Evolutionary conservation across 2,113 vertebrate genomes (phyloP).

Genomic region (Nothoprocta pentlandii): DNA sequence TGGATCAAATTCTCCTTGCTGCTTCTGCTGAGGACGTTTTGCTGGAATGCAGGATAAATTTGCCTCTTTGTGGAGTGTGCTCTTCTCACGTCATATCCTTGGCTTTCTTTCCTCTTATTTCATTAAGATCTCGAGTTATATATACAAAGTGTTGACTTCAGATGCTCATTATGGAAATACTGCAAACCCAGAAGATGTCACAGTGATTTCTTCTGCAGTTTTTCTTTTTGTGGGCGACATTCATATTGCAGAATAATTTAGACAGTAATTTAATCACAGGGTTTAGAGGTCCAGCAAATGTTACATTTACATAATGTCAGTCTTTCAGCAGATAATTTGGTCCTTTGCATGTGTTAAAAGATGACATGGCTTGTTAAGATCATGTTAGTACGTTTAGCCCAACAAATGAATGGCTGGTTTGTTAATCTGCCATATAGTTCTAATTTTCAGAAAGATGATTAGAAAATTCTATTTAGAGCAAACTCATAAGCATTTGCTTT

Average conservation of each 20-base stretch:
- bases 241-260: constrained; percentile 70
- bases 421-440: constrained; percentile 57
- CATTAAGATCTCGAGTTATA: constrained; percentile 29
- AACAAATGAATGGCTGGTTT: constrained; percentile 54
- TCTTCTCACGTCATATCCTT: background rate
- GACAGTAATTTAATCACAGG: constrained; percentile 74
- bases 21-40: background rate
- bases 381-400: constrained; percentile 52
- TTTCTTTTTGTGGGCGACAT: constrained; percentile 43
- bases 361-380: constrained; percentile 63
- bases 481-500: constrained; percentile 13
- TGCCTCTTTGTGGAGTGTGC: background rate
- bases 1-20: background rate
- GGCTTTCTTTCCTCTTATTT: background rate
- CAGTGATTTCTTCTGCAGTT: constrained; percentile 47
- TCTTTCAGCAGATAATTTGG: constrained; percentile 73
- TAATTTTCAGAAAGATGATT: constrained; percentile 57
- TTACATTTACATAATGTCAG: constrained; percentile 77
- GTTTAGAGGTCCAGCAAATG: constrained; percentile 77
- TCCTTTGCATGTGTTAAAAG: constrained; percentile 72
- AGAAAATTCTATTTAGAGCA: constrained; percentile 52
- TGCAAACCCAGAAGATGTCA: constrained; percentile 52
- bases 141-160: background rate
- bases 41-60: background rate
- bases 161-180: constrained; percentile 45